Percentiles rank a stretch among this genome's conserved stretches.
phyloP scores from a whole-genome alignment of 1,140 invertebrate species.

The Neoseiulus cucumeris region DNA sequence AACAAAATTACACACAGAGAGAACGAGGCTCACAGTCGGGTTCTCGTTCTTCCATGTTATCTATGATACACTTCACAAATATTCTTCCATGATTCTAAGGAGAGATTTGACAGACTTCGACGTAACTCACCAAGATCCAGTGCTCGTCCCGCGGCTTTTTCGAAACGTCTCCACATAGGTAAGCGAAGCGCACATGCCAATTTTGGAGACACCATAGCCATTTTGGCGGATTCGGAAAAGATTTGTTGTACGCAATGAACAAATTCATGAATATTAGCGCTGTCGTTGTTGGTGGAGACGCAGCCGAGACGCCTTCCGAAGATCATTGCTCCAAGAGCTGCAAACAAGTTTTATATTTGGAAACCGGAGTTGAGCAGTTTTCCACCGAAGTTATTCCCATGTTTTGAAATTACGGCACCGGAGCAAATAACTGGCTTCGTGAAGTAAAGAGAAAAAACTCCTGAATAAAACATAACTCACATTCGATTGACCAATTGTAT shows the following conservation, averaged over 20 bases:
- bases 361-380: too few species aligned
- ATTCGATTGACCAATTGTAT: slow-evolving; percentile 51
- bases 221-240: slow-evolving; percentile 44
- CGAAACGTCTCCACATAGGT: slow-evolving; percentile 50
- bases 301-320: slow-evolving; percentile 34
- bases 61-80: too few species aligned
- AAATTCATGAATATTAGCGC: slow-evolving; percentile 30
- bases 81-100: too few species aligned
- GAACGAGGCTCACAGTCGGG: too few species aligned
- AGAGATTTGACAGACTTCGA: not conserved
- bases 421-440: too few species aligned
- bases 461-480: slow-evolving; percentile 27
- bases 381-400: too few species aligned
- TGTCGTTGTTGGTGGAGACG: slow-evolving; percentile 18
- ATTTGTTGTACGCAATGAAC: slow-evolving; percentile 44
- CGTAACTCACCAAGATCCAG: slow-evolving; percentile 30
- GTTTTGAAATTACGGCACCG: too few species aligned
- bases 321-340: slow-evolving; percentile 46
- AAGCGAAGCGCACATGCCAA: slow-evolving; percentile 41
- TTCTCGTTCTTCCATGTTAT: too few species aligned
- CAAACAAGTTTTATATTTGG: not conserved
- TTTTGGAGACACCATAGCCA: slow-evolving; percentile 43
- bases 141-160: slow-evolving; percentile 39
- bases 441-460: not conserved
- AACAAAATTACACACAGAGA: too few species aligned